Base-by-base conservation (phyloP, 2,797 vertebrate species). In the Enteromius radiatus region DNA sequence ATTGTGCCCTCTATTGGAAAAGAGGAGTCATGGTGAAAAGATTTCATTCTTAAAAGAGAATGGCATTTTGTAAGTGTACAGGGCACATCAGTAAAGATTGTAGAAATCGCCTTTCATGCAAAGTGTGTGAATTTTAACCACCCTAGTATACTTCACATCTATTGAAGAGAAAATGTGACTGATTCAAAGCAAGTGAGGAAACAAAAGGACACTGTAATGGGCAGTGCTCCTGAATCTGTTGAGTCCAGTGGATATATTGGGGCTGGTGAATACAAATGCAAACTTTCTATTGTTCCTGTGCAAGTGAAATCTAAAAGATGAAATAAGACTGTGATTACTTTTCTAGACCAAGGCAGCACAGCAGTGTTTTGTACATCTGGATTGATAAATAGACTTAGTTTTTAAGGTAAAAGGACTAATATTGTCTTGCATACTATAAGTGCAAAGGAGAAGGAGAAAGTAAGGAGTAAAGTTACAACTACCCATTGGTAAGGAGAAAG, bases 1-100 rank as follows among this genome's bases (percentile, higher is more conserved):
- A 54, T 71, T 49, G 61, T 87, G 81, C 75, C 70, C 63, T 81
- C 84, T 84, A 47, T 88, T 86, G 80, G 85, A 54, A 84, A 85
- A 84, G 47, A 88, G 87, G 82, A 75, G 78, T 83, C 76, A 87
- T 74, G 82, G 84, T 73, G 84, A 88, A 81, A 90, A 88, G 85
- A 86, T 87, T 79, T 19, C 83, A 26, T 76, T 85, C 81, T 63
- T 88, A 49, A 52, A 80, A 82, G 70, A 43, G 36, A 83, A 76
- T 31, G 69, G 63, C 1, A 19, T 86, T 36, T 80, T 88, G 82
- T 64, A 82, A 86, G 82, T 88, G 78, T 78, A 67, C 76, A 47
- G 68, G 63, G 28, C 41, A 63, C 74, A 80, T 64, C 45, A 78
- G 65, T 11, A 83, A 26, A 75, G 5, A 36, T n/a, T 77, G 36